phyloP scores from a whole-genome alignment of 2,113 vertebrate genomes.

The Camelus dromedarius region DNA sequence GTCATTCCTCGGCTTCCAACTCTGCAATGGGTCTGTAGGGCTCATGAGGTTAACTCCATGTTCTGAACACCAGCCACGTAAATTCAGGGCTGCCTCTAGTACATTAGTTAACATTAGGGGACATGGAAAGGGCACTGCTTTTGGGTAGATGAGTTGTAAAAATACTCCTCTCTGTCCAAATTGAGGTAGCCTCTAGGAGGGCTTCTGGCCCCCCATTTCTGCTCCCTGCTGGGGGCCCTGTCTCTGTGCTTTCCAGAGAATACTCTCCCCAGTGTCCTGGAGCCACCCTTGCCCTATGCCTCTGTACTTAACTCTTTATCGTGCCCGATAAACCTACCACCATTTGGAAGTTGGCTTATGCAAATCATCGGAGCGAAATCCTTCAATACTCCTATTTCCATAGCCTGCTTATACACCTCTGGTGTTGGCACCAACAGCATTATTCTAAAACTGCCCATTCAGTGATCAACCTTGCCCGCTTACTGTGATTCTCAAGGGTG shows the following conservation, averaged over 20 bases:
- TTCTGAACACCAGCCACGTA: not conserved
- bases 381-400: not conserved
- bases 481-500: not conserved
- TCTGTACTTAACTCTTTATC: not conserved
- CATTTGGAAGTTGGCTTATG: not conserved
- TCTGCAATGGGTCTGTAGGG: not conserved
- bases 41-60: not conserved
- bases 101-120: not conserved
- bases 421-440: not conserved
- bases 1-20: not conserved
- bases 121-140: not conserved
- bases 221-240: rapidly evolving
- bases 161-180: not conserved
- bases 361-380: not conserved
- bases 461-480: not conserved
- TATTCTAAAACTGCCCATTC: not conserved
- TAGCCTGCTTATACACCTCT: not conserved
- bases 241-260: not conserved
- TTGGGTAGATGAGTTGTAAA: not conserved
- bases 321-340: not conserved
- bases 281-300: not conserved
- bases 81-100: not conserved
- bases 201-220: not conserved
- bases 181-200: not conserved
- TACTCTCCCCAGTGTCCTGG: not conserved